Conservation (phyloP, 2,888 invertebrate species). For the Heliconius hortense region DNA sequence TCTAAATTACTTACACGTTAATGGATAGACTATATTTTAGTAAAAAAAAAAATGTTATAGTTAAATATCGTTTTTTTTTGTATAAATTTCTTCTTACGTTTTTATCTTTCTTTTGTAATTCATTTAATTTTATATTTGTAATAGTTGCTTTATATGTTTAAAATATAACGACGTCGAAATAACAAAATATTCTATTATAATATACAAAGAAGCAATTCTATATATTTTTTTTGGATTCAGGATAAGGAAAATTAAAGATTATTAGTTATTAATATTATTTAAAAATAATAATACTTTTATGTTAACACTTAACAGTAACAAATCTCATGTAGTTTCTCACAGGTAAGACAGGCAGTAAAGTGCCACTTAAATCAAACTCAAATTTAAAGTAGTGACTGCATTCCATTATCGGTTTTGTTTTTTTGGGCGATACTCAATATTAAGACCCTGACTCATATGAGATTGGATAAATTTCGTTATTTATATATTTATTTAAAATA, state of each 20-base stretch:
- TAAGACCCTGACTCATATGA: background rate
- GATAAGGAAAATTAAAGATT: too few relatives aligned
- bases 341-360: background rate
- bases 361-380: constrained; percentile 15
- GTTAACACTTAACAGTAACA: background rate
- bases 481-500: background rate
- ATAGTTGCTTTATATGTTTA: too few relatives aligned
- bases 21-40: too few relatives aligned
- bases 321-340: background rate
- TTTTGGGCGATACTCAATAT: background rate
- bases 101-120: too few relatives aligned
- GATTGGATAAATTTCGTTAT: background rate
- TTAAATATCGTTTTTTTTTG: background rate
- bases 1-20: background rate
- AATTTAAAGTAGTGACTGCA: constrained; percentile 15
- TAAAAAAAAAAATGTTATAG: background rate
- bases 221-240: background rate
- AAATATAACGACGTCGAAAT: background rate
- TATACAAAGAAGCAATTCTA: background rate
- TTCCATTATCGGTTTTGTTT: constrained; percentile 7
- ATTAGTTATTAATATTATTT: background rate
- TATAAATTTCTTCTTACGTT: too few relatives aligned
- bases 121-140: too few relatives aligned
- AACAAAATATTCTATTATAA: too few relatives aligned
- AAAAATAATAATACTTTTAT: background rate